Conservation (phyloP, 2,888 invertebrate species). For the Empis stercorea region DNA sequence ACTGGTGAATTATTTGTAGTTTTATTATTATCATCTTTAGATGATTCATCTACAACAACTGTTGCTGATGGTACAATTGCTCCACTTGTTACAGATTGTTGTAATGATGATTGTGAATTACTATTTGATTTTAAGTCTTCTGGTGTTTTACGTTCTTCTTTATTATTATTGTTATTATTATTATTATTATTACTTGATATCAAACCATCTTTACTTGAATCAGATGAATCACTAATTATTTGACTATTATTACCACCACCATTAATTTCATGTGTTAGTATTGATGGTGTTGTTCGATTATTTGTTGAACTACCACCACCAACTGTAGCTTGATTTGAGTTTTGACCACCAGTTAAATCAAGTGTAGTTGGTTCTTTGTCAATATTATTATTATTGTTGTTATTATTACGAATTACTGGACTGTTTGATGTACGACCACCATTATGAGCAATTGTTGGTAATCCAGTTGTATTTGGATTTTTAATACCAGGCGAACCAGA, state of each 20-base stretch:
- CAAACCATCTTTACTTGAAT: constrained; percentile 19
- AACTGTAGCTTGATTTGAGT: background rate
- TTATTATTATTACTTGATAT: constrained; percentile 1
- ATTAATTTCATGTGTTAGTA: constrained; percentile 23
- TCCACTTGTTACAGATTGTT: constrained; percentile 3
- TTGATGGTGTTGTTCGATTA: constrained; percentile 16
- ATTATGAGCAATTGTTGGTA: constrained; percentile 12
- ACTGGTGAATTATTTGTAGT: background rate
- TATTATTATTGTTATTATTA: constrained; percentile 5
- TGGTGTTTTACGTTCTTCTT: constrained; percentile 4
- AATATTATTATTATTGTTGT: constrained; percentile 6
- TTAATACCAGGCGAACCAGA: constrained; percentile 13
- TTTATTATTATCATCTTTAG: constrained; percentile 12
- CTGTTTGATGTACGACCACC: constrained; percentile 26
- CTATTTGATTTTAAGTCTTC: constrained; percentile 4
- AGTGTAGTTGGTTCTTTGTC: constrained; percentile 28
- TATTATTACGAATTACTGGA: constrained; percentile 21
- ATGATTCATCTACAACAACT: constrained; percentile 5
- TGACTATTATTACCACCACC: constrained; percentile 23
- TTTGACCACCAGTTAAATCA: constrained; percentile 23
- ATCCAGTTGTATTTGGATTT: constrained; percentile 10
- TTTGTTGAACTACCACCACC: constrained; percentile 11
- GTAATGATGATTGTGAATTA: background rate
- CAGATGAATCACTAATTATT: constrained; percentile 15
- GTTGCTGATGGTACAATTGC: constrained; percentile 14